phyloP scores from a whole-genome alignment of 2,797 vertebrate species.

The Loris lydekkerianus region DNA sequence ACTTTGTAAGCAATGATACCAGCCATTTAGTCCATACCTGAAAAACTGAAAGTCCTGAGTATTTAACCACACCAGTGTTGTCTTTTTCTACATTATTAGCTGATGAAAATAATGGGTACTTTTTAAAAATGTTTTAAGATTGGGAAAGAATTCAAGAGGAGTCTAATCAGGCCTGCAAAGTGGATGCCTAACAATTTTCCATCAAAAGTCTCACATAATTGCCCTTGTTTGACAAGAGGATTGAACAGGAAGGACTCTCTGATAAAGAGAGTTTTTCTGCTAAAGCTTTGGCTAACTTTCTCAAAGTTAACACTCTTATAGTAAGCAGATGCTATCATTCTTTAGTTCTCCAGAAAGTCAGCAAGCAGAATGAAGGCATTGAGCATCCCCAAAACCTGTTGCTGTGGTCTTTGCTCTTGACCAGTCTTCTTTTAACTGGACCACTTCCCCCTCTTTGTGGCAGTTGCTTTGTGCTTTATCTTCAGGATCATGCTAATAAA shows the following conservation, averaged over 20 bases:
- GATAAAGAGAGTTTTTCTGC: background rate
- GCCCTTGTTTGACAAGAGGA: background rate
- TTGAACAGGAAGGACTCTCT: background rate
- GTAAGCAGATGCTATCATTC: background rate
- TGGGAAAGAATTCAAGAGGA: background rate
- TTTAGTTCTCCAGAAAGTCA: background rate
- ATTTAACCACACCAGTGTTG: background rate
- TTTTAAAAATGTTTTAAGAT: background rate
- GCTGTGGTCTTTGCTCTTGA: background rate
- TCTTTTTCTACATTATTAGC: background rate
- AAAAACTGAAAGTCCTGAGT: background rate
- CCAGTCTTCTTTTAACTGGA: background rate
- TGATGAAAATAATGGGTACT: background rate
- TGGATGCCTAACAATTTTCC: background rate
- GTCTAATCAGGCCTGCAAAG: background rate
- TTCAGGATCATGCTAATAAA: background rate
- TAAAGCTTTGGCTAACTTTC: background rate
- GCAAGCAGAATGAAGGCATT: background rate
- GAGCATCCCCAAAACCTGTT: background rate
- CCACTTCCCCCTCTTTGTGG: background rate
- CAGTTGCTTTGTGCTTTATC: background rate
- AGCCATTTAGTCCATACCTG: background rate
- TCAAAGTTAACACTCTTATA: background rate
- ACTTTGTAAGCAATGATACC: background rate
- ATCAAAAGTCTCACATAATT: background rate